Evolutionary conservation across 2,888 invertebrate species (phyloP).

Genomic region (Zele albiditarsus): DNA sequence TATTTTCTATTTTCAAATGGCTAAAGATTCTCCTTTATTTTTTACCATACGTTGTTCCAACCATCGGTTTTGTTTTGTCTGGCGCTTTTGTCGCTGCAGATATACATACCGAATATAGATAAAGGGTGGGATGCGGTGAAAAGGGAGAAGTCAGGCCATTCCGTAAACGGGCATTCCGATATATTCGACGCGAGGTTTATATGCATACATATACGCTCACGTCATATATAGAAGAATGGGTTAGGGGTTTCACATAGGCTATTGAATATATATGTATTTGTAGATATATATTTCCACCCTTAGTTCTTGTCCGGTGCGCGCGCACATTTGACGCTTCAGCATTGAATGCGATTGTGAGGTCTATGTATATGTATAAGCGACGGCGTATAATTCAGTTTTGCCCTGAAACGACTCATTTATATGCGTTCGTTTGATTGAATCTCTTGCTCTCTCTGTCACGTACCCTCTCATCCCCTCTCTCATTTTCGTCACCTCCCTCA

Average conservation of each 20-base stretch:
- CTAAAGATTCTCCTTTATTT: conserved; percentile 4
- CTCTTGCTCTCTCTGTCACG: conserved; percentile 54
- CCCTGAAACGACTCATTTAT: conserved; percentile 70
- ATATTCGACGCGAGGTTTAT: conserved; percentile 40
- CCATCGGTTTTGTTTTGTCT: background rate
- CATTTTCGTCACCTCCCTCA: conserved; percentile 33
- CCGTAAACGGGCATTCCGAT: conserved; percentile 40
- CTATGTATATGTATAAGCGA: conserved; percentile 49
- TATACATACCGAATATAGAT: background rate
- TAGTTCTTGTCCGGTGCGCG: conserved; percentile 22
- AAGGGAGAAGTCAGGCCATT: conserved; percentile 39
- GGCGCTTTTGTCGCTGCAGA: background rate
- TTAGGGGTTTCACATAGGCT: conserved; percentile 33
- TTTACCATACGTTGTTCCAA: background rate
- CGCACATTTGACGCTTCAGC: conserved; percentile 46
- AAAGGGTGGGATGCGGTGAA: background rate
- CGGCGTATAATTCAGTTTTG: conserved; percentile 68
- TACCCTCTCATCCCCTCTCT: conserved; percentile 45
- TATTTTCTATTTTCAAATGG: background rate
- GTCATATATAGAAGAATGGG: conserved; percentile 41
- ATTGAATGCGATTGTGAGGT: conserved; percentile 42
- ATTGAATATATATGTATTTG: conserved; percentile 4
- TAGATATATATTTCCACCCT: conserved; percentile 42
- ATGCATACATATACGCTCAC: background rate
- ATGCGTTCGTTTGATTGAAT: conserved; percentile 71